Evolutionary conservation across 1,140 invertebrate genomes (phyloP).

Genomic region (Anagrus nilaparvatae): DNA sequence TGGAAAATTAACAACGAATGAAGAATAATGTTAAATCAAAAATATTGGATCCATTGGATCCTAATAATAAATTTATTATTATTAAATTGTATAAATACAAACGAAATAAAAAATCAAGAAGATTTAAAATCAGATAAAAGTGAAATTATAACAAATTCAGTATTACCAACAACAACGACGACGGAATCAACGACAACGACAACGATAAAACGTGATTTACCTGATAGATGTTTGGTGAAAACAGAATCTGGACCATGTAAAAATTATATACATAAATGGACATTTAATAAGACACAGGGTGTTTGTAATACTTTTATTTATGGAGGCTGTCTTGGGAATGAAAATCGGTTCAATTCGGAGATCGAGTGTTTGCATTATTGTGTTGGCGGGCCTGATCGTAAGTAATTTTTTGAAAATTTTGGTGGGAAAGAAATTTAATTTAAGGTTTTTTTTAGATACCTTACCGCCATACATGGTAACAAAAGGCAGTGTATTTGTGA

Average conservation of each 20-base stretch:
- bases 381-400: slow-evolving; percentile 44
- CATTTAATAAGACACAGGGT: slow-evolving; percentile 54
- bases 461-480: slow-evolving; percentile 40
- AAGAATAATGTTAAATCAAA: too few relatives aligned
- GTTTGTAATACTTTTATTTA: slow-evolving; percentile 64
- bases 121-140: too few relatives aligned
- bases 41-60: too few relatives aligned
- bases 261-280: slow-evolving; percentile 58
- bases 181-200: slow-evolving; percentile 17
- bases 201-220: slow-evolving; percentile 20
- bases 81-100: too few relatives aligned
- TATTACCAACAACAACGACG: slow-evolving; percentile 11
- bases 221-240: slow-evolving; percentile 32
- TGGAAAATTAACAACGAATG: too few relatives aligned
- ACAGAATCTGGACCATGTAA: slow-evolving; percentile 56
- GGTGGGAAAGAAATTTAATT: too few relatives aligned
- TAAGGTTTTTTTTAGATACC: slow-evolving; percentile 44
- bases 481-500: slow-evolving; percentile 37
- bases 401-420: slow-evolving; percentile 18
- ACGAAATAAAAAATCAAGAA: too few relatives aligned
- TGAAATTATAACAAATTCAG: slow-evolving; percentile 5
- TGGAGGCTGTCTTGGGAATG: slow-evolving; percentile 68
- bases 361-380: slow-evolving; percentile 59
- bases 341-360: slow-evolving; percentile 67
- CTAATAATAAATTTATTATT: too few relatives aligned